Evolutionary conservation across 2,113 vertebrate species (phyloP), one percentile per base, ranked within the genome.

Genomic region (Saguinus imperator): DNA sequence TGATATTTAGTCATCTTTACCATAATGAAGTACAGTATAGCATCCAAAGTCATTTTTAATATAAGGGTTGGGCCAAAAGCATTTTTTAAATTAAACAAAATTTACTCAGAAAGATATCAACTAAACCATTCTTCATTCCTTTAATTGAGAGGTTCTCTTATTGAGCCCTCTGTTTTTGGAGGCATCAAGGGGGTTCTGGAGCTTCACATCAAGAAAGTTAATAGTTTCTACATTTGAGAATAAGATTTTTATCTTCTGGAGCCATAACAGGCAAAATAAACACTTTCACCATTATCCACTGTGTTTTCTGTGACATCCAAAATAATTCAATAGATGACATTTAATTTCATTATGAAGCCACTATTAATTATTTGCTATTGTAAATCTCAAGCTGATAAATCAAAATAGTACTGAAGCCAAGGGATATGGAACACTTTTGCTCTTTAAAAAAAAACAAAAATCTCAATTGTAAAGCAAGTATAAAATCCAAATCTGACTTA

Each of bases 41-140:
- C 37, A 93, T 52, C n/a, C 45, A 5, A 88, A 94, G 73, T 81
- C 57, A 64, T 93, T 75, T 91, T 80, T 95, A 92, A 93, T 29
- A n/a, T n/a, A 87, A 92, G 8, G 1, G 16, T 48, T 40, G 17
- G 8, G 70, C 93, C 25, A 83, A 91, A 89, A 61, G 12, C 5
- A 52, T 61, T 77, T 70, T 85, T 81, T 68, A 94, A 25, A 58
- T 89, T 92, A 90, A 90, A 40, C 66, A 82, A 80, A 93, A 72
- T 76, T 57, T 85, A 76, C 37, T 81, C 32, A n/a, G 9, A 14
- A 32, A 32, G 75, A 48, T 58, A 87, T 72, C 8, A 27, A 91
- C 11, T 13, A 77, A 66, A 85, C 7, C 12, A 70, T 40, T 35
- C 20, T 83, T 77, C 17, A 73, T 93, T 91, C 18, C 23, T 23